Conservation (phyloP, 2,888 invertebrate genomes). For the Schizaphis graminum region DNA sequence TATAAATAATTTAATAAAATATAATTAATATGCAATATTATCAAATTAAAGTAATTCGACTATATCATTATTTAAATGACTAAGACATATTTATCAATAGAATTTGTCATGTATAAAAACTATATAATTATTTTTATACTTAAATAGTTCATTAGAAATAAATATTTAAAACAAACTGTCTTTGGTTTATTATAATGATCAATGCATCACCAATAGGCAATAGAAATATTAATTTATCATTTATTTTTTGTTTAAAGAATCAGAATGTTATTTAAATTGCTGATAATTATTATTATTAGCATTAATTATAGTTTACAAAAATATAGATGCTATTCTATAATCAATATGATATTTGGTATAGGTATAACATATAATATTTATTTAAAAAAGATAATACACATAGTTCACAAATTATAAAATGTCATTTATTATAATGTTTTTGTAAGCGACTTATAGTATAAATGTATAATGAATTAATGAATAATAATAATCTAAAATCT, state of each 20-base stretch:
- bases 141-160: background rate
- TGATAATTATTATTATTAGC: background rate
- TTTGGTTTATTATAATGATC: background rate
- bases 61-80: background rate
- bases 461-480: background rate
- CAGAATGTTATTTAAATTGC: background rate
- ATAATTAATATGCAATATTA: background rate
- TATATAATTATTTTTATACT: background rate
- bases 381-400: background rate
- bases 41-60: background rate
- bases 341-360: too few relatives aligned
- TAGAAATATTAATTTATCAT: background rate
- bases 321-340: too few relatives aligned
- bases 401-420: background rate
- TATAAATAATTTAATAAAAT: background rate
- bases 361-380: background rate
- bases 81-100: background rate
- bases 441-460: background rate
- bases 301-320: too few relatives aligned
- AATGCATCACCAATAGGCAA: background rate
- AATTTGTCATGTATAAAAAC: background rate
- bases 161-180: background rate
- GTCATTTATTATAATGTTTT: background rate
- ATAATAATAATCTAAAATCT: slow-evolving; percentile 5
- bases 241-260: background rate